Evolutionary conservation across 1,140 invertebrate genomes (phyloP).

Genomic region (silkworm (Bombyx mori)): ASM3026992v2 NC_085128.1:5617001-5617500

Average conservation of each 20-base stretch:
- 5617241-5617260: slow-evolving; percentile 63
- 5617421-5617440: slow-evolving; percentile 51
- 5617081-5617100: slow-evolving; percentile 69
- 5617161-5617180: neutral
- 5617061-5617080: slow-evolving; percentile 57
- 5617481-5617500: no score
- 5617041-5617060: slow-evolving; percentile 60
- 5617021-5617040: slow-evolving; percentile 64
- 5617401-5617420: slow-evolving; percentile 58
- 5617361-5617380: slow-evolving; percentile 71
- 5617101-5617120: slow-evolving; percentile 64
- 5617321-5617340: slow-evolving; percentile 68
- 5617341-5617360: slow-evolving; percentile 71
- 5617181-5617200: slow-evolving; percentile 29
- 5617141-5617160: slow-evolving; percentile 24
- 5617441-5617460: slow-evolving; percentile 35
- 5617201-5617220: slow-evolving; percentile 44
- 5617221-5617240: slow-evolving; percentile 42
- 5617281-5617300: slow-evolving; percentile 71
- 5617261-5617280: slow-evolving; percentile 69
- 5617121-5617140: slow-evolving; percentile 37
- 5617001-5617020: slow-evolving; percentile 42
- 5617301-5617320: slow-evolving; percentile 70
- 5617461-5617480: no score
- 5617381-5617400: slow-evolving; percentile 67